These are phyloP conservation scores for Epinotia demarniana DNA, from an alignment of 2,888 invertebrate genomes.

Conservation along the genomic window DNA sequence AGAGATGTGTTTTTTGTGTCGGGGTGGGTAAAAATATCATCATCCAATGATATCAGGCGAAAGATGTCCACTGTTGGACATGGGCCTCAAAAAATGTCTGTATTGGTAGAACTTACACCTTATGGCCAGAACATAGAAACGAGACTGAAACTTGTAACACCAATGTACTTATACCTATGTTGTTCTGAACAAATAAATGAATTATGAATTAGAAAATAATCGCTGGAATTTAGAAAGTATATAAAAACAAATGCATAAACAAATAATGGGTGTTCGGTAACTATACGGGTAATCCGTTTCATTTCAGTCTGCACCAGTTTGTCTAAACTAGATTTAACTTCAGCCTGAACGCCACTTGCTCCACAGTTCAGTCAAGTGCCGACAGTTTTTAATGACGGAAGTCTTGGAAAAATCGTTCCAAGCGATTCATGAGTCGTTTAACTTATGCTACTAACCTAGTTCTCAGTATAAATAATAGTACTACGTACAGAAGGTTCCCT, in stretches of 20 bases:
- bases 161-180: too few species aligned
- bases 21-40: too few species aligned
- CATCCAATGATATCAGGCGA: too few species aligned
- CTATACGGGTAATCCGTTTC: background rate
- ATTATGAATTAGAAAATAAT: background rate
- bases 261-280: background rate
- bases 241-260: background rate
- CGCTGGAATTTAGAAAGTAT: background rate
- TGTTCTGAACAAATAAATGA: too few species aligned
- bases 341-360: constrained; percentile 8
- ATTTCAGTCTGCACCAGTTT: constrained; percentile 12
- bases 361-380: constrained; percentile 19
- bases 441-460: background rate
- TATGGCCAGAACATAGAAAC: too few species aligned
- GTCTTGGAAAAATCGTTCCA: background rate
- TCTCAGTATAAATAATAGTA: too few species aligned
- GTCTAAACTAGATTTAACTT: constrained; percentile 28
- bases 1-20: too few species aligned
- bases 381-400: constrained; percentile 26
- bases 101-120: too few species aligned
- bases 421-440: background rate
- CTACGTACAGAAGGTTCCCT: too few species aligned
- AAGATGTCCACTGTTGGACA: too few species aligned
- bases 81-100: too few species aligned
- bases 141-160: too few species aligned